phyloP scores from a whole-genome alignment of 2,797 vertebrate genomes.

The Molossus molossus region DNA sequence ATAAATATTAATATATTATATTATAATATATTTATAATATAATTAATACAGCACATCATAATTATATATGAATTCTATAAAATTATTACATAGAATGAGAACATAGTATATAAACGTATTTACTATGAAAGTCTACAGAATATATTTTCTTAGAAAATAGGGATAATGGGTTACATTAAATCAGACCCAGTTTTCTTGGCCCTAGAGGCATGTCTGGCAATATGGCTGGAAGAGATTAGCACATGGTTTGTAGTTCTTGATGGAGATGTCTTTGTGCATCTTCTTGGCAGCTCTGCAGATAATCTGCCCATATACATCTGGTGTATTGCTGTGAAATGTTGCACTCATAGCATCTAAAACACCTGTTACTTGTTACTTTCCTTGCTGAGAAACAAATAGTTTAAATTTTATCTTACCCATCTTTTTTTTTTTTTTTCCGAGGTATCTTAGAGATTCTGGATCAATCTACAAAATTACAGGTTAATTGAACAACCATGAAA shows the following conservation, averaged over 20 bases:
- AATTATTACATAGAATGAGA: neutral
- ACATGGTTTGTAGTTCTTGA: constrained; percentile 67
- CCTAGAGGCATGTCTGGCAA: constrained; percentile 65
- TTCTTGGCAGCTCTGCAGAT: constrained; percentile 77
- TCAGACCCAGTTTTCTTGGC: constrained; percentile 36
- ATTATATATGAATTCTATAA: neutral
- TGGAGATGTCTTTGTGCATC: constrained; percentile 65
- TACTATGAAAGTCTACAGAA: neutral
- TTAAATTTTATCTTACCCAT: constrained; percentile 71
- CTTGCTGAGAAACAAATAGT: constrained; percentile 69
- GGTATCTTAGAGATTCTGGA: constrained; percentile 5
- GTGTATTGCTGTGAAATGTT: constrained; percentile 76
- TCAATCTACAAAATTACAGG: neutral
- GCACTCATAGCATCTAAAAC: constrained; percentile 66
- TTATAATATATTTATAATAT: neutral
- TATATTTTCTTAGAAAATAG: constrained; percentile 61
- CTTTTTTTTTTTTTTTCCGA: constrained; percentile 22
- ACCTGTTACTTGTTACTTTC: constrained; percentile 79
- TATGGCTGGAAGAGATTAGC: constrained; percentile 69
- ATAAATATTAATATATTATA: neutral
- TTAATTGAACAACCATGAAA: neutral
- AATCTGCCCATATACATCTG: constrained; percentile 78
- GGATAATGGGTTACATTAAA: neutral
- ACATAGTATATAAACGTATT: neutral
- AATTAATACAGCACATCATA: neutral